Evolutionary conservation across 2,113 vertebrate genomes (phyloP), one percentile per base, ranked within the genome.

Genomic region (Beaufortia kweichowensis): DNA sequence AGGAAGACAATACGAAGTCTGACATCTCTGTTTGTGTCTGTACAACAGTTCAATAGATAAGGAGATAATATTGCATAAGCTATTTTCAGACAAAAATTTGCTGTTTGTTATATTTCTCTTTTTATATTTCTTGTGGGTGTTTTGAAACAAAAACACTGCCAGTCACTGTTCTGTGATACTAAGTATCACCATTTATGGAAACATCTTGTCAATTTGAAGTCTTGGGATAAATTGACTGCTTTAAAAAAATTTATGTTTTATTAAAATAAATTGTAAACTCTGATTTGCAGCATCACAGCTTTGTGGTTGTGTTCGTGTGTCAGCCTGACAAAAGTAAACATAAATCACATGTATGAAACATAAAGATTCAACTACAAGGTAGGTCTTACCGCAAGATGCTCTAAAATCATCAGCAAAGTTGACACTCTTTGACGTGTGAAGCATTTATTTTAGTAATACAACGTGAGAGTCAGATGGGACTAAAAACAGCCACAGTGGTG

Each of bases 381-480:
- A 17, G n/a, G n/a, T 43, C 21, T 65, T 3, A 19, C 12, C 43
- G 35, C 39, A 19, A 48, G 46, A 70, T 2, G 15, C 53, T 57
- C 9, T 26, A n/a, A 59, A 39, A 39, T 39, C 9, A 39, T 39
- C 35, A 39, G 9, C 6, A 53, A 53, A 53, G 53, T 59, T 71
- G 53, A 21, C 33, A 39, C 21, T 71, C 21, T 57, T 59, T 55
- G 67, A 55, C 67, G 2, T 15, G 19, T 23, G 29, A 55, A 69
- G 29, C n/a, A 55, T 35, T 69, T 69, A 69, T 69, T 55, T 55
- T 48, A 67, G 24, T 12, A 67, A 55, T 35, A 55, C 67, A 69
- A 55, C 48, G 48, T 15, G n/a, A 33, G n/a, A 55, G 48, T 69
- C 48, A 35, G 67, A 50, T 10, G 48, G n/a, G 67, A 69, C 48